Base-by-base conservation (phyloP, 2,113 vertebrate genomes). In the Desmodus rotundus region DNA sequence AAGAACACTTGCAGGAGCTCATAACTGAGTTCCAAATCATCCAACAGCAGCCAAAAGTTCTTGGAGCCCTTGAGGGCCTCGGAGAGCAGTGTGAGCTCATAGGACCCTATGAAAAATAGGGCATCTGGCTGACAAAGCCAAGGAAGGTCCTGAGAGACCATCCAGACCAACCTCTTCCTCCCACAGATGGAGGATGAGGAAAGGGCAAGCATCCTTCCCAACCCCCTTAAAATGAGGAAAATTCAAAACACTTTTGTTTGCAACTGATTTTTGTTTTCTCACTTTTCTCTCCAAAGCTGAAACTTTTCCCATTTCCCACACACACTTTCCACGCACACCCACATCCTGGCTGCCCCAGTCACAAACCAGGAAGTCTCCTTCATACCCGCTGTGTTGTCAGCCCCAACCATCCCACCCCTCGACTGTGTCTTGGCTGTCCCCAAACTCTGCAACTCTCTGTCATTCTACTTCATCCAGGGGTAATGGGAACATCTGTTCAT, bases 21-120 rank as follows among this genome's bases (percentile, higher is more conserved):
- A 63, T 68, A 14, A 86, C 16, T 9, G 16, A 52, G 4, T 85
- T 50, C 74, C n/a, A 87, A 87, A 41, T 90, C 52, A 89, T 43
- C n/a, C 58, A 70, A 36, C 2, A 76, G 41, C 52, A 17, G 15
- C 17, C 65, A 22, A 76, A 90, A 47, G 3, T 33, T 63, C 70
- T 33, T 6, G 1, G 15, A 41, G 24, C 13, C 13, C 47, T 7
- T 0, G 0, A 38, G 24, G 2, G 13, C 16, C 76, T 33, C 31
- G 10, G 45, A 90, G 41, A 73, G 77, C 15, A 77, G 36, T 15
- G 14, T 2, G 22, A 58, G 11, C 15, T 81, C 65, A 24, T n/a
- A 56, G 41, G 86, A 67, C 3, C 26, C 12, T 33, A n/a, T 74
- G 74, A 16, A 87, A 87, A 90, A 82, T 1, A 33, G 0, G 16